A percentile compares a stretch with the other conserved stretches of the same genome.
These are phyloP conservation scores for Diprion similis DNA, from an alignment of 1,140 invertebrate species.

Conservation along the genomic window DNA sequence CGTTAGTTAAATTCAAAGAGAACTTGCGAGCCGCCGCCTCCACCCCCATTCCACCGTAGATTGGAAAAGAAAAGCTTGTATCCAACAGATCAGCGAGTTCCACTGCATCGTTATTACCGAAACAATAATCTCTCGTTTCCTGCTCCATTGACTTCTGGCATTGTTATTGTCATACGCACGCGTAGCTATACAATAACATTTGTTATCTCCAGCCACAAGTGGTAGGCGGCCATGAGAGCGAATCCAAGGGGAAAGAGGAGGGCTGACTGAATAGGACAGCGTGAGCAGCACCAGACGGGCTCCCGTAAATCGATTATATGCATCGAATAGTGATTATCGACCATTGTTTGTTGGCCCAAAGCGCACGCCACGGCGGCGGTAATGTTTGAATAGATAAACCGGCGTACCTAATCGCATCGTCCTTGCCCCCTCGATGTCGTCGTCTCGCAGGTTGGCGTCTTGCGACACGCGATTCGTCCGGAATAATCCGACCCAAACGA, in stretches of 20 bases:
- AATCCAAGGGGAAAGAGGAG: neutral
- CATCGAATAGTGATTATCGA: neutral
- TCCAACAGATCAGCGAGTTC: neutral
- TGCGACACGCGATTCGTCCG: neutral
- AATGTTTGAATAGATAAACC: neutral
- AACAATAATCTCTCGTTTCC: neutral
- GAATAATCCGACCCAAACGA: neutral
- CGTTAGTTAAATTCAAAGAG: no score
- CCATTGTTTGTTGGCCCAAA: neutral
- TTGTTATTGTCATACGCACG: neutral
- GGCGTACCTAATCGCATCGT: neutral
- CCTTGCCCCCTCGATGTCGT: neutral
- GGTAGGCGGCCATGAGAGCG: neutral
- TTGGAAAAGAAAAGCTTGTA: no score
- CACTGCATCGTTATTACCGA: neutral
- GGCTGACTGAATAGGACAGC: neutral
- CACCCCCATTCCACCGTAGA: no score
- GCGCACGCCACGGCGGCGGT: neutral
- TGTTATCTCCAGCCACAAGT: conserved; percentile 1
- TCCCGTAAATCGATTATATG: neutral
- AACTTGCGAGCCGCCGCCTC: no score
- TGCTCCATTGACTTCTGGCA: neutral
- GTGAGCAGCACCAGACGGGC: neutral
- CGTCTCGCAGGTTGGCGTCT: neutral
- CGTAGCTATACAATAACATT: neutral